Evolutionary conservation across 2,113 vertebrate genomes (phyloP).

Genomic region (Phaethon lepturus): DNA sequence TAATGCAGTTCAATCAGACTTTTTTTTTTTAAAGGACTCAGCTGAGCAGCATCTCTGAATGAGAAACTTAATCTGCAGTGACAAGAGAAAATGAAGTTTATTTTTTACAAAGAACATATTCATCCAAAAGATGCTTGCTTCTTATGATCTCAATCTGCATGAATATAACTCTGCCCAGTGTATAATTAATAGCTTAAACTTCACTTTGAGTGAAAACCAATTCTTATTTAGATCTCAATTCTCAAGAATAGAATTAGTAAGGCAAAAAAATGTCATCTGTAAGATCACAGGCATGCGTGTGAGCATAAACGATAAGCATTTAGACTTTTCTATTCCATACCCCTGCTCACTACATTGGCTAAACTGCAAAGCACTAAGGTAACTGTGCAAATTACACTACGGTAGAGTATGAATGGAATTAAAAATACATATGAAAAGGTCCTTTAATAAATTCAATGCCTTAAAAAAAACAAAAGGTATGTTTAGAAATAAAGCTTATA

Average conservation of each 20-base stretch:
- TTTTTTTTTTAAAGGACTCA: not conserved
- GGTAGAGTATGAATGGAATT: not conserved
- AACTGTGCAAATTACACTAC: not conserved
- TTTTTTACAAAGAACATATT: slow-evolving; percentile 26
- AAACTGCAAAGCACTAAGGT: not conserved
- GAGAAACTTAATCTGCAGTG: slow-evolving; percentile 15
- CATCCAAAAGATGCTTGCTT: not conserved
- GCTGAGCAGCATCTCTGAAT: not conserved
- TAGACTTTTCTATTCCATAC: not conserved
- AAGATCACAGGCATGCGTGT: slow-evolving; percentile 13
- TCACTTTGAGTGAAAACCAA: slow-evolving; percentile 29
- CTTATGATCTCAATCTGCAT: slow-evolving; percentile 17
- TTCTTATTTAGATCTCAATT: slow-evolving; percentile 25
- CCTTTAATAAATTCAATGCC: not conserved
- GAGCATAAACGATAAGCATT: slow-evolving; percentile 2
- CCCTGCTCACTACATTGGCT: not conserved
- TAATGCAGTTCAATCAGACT: not conserved
- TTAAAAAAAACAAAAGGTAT: not conserved
- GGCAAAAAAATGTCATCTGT: slow-evolving; percentile 20
- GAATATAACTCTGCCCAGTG: not conserved
- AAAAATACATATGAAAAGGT: not conserved
- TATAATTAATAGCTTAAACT: slow-evolving; percentile 57
- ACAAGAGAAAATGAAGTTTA: slow-evolving; percentile 41
- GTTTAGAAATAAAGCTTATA: not conserved
- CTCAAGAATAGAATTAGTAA: slow-evolving; percentile 30